A percentile compares a stretch with the other conserved stretches of the same genome.
phyloP scores from a whole-genome alignment of 2,797 vertebrate genomes.

The Mastacembelus armatus region DNA sequence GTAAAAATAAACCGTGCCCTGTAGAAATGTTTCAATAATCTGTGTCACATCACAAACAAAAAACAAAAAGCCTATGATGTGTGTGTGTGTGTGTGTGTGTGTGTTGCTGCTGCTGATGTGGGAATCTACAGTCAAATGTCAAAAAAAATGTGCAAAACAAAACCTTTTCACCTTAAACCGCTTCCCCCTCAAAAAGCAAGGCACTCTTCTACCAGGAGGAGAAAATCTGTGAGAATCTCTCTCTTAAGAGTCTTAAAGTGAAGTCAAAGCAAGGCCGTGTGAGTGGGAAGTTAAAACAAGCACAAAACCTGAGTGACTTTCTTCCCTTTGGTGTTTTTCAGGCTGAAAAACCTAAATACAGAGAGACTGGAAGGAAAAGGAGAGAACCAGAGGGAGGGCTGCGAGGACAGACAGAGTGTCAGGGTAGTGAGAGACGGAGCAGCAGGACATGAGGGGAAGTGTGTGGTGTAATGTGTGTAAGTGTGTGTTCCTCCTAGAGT shows the following conservation, averaged over 20 bases:
- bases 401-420: no score
- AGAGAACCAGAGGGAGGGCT: no score
- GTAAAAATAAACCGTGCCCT: not conserved
- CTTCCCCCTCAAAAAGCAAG: not conserved
- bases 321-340: not conserved
- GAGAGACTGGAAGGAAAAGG: not conserved
- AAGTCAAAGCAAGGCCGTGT: not conserved
- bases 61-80: not conserved
- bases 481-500: conserved; percentile 40
- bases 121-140: not conserved
- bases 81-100: not conserved
- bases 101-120: not conserved
- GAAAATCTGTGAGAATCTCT: conserved; percentile 23
- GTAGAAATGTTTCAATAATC: not conserved
- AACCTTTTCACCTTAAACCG: not conserved
- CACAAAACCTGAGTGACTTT: conserved; percentile 2
- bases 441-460: conserved; percentile 21
- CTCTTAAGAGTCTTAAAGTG: conserved; percentile 1
- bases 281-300: conserved; percentile 25
- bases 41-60: conserved; percentile 1
- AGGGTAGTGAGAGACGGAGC: conserved; percentile 5
- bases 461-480: not conserved
- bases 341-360: not conserved
- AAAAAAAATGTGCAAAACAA: not conserved
- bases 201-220: not conserved